phyloP scores from a whole-genome alignment of 2,888 invertebrate genomes.

The Volucella bombylans region DNA sequence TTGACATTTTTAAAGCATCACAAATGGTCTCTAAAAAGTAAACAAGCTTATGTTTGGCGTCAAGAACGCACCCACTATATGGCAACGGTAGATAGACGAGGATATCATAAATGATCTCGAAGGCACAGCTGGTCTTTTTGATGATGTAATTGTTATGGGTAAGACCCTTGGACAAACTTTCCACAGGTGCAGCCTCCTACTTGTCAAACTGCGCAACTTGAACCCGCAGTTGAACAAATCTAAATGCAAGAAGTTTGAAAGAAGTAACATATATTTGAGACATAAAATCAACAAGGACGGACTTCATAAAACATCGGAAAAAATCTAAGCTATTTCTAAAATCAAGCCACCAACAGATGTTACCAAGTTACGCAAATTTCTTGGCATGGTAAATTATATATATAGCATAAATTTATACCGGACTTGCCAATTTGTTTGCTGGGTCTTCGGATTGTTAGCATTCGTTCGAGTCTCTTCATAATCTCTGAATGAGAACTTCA shows the following conservation, averaged over 20 bases:
- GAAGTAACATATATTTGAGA: background rate
- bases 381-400: background rate
- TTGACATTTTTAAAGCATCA: conserved; percentile 25
- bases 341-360: background rate
- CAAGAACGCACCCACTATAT: conserved; percentile 1
- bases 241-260: conserved; percentile 12
- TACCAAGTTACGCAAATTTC: background rate
- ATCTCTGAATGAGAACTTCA: conserved; percentile 64
- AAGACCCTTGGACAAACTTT: background rate
- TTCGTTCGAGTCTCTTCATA: conserved; percentile 77
- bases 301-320: background rate
- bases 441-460: background rate
- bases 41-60: conserved; percentile 18
- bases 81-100: conserved; percentile 19
- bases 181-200: background rate
- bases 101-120: too few species aligned
- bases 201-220: background rate
- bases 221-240: conserved; percentile 9
- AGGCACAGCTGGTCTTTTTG: too few species aligned
- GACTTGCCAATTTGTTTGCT: background rate
- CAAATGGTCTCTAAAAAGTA: conserved; percentile 4
- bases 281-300: background rate
- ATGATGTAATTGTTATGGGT: background rate
- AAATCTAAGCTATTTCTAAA: too few species aligned
- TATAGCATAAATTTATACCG: conserved; percentile 1